phyloP scores from a whole-genome alignment of 2,888 invertebrate genomes.

The Dryocosmus kuriphilus region DNA sequence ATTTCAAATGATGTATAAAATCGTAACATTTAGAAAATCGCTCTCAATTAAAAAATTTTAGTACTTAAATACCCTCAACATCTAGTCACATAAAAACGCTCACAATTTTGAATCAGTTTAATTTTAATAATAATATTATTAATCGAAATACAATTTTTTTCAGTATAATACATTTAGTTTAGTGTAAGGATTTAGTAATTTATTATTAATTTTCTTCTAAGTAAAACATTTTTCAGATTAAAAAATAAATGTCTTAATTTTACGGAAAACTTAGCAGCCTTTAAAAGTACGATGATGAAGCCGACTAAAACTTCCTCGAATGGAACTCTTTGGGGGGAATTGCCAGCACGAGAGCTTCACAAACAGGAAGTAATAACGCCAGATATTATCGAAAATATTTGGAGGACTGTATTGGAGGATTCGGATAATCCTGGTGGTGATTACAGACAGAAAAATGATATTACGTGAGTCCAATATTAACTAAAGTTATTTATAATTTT shows the following conservation, averaged over 20 bases:
- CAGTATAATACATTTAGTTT: no score
- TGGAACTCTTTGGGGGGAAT: slow-evolving; percentile 72
- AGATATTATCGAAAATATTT: slow-evolving; percentile 75
- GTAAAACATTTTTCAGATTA: no score
- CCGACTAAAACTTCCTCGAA: slow-evolving; percentile 64
- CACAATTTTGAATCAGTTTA: no score
- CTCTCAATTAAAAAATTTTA: no score
- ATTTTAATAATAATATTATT: no score
- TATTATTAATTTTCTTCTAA: no score
- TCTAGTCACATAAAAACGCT: no score
- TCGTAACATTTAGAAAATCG: no score
- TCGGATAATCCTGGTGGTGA: slow-evolving; percentile 70
- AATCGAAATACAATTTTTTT: no score
- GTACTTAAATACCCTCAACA: no score
- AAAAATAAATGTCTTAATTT: not conserved
- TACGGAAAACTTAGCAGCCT: not conserved
- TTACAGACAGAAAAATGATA: slow-evolving; percentile 56
- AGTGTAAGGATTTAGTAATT: no score
- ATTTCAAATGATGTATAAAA: no score
- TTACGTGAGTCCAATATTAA: slow-evolving; percentile 65
- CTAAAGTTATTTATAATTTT: slow-evolving; percentile 70
- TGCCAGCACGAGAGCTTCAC: slow-evolving; percentile 71
- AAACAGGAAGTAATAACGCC: slow-evolving; percentile 75
- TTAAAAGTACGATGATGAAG: slow-evolving; percentile 64
- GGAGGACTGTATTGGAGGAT: slow-evolving; percentile 75